These are phyloP conservation scores for Rhopalosiphum nymphaeae DNA, from an alignment of 2,888 invertebrate species.

Conservation along the genomic window DNA sequence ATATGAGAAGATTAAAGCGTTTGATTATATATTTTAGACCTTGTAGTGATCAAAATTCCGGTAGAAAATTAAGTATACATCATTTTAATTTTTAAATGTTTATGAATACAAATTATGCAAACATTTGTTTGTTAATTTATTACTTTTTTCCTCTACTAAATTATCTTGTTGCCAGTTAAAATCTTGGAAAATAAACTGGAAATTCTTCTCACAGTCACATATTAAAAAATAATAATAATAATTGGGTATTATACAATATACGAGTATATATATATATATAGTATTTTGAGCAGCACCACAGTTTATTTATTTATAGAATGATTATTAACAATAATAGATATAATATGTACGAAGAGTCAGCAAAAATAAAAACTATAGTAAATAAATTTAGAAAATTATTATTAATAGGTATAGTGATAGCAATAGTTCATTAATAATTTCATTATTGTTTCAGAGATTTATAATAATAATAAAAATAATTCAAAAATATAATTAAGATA, in stretches of 20 bases:
- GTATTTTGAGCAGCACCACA: too few species aligned
- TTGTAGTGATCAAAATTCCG: neutral
- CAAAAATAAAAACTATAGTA: too few species aligned
- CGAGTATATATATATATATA: too few species aligned
- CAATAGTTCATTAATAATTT: too few species aligned
- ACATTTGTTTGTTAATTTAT: neutral
- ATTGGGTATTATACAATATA: too few species aligned
- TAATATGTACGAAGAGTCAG: too few species aligned
- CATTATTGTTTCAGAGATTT: too few species aligned
- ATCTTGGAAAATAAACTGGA: neutral
- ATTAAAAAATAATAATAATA: neutral
- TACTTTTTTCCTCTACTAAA: neutral
- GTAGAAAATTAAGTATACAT: neutral
- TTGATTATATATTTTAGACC: conserved; percentile 1
- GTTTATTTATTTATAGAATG: too few species aligned
- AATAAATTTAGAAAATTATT: too few species aligned
- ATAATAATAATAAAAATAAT: neutral
- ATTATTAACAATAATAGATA: too few species aligned
- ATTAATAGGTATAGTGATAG: too few species aligned
- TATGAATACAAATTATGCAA: neutral
- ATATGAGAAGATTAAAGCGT: neutral
- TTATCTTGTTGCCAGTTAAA: neutral
- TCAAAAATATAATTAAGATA: neutral
- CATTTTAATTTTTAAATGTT: neutral
- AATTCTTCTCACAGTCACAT: neutral